Base-by-base conservation (phyloP, 1,140 invertebrate genomes). In the Zaprionus capensis region DNA sequence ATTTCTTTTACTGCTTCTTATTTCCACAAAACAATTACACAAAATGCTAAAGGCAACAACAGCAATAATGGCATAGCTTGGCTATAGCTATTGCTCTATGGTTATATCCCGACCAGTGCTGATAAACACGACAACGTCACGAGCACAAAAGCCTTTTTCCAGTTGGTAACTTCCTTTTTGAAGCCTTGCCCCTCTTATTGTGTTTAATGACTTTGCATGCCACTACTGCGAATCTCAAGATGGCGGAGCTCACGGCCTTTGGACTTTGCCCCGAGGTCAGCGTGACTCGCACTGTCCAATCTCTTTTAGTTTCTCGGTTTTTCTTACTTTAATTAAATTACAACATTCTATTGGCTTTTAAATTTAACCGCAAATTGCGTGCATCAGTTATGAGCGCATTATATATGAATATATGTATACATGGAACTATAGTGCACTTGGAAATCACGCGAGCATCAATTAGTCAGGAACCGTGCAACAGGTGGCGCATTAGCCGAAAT, bases 1-100 rank as follows among this genome's bases (percentile, higher is more conserved):
- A 62, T 69, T 74, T 62, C 65, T 57, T 74, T 74, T 74, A 70
- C 66, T 69, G 26, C 59, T 62, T 41, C 70, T 85, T 78, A 83
- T 88, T 87, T 83, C 53, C 74, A 80, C 85, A 90, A 87, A 87
- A 88, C 85, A 87, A 87, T 87, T 87, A 87, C 81, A 88, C 84
- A 81, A 90, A 88, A 87, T 81, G 83, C 81, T 88, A 87, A 51
- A 24, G 46, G 46, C 46, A 22, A 12, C 46, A 51, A 24, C 46
- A 24, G 70, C 71, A 84, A 34, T 34, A 53, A 51, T 7, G 57
- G 26, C 34, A 44, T 26, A 34, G 44, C 31, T 49, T 22, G 46
- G 53, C 51, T 57, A 57, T 34, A 49, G 72, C 61, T 34, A 66
- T 61, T 12, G 36, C 44, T 14, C 44, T 14, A 15, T 38, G 55